Evolutionary conservation across 2,797 vertebrate genomes (phyloP), one percentile per base, ranked within the genome.

Genomic region (Gymnodraco acuticeps): DNA sequence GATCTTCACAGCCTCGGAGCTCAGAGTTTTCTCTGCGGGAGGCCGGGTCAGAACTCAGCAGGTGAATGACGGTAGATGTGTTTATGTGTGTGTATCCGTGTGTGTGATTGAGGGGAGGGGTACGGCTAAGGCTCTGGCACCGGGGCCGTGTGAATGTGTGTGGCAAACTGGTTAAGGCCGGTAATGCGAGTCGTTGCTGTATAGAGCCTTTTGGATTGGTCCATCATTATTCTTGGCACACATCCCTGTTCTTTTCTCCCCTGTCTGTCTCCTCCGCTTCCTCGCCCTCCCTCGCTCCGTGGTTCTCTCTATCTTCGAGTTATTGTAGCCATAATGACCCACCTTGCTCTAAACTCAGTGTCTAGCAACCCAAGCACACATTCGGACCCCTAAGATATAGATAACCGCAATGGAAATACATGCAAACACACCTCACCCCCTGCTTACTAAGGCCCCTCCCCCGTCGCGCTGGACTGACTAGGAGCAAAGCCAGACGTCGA

Each of bases 151-250:
- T 78, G 60, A 69, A 63, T 54, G 65, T 50, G 73, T 88, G 82
- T 59, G 84, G 82, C 50, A 2, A 65, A 69, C 76, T 81, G 82
- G 89, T 92, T 92, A 88, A 84, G 76, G 77, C 71, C 50, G 53
- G 81, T 86, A 90, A 88, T 81, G 67, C 42, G 55, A 87, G 75
- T 78, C 72, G 23, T 76, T 54, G 73, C 77, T 78, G 47, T 66
- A 88, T 56, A 53, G 81, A 83, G 81, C 52, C 63, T 68, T 38
- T 81, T 84, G 88, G 89, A 95, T 94, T 94, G 92, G 88, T 72
- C 80, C 38, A 93, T 95, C 91, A 85, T 93, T 94, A 95, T 95
- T 94, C 93, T 81, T 86, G 87, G 89, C 95, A 95, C 94, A 94
- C 70, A 85, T 85, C 82, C 61, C 78, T 81, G 82, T 85, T 70